These are phyloP conservation scores for Euplexia lucipara DNA, from an alignment of 2,888 invertebrate species.

Conservation along the genomic window DNA sequence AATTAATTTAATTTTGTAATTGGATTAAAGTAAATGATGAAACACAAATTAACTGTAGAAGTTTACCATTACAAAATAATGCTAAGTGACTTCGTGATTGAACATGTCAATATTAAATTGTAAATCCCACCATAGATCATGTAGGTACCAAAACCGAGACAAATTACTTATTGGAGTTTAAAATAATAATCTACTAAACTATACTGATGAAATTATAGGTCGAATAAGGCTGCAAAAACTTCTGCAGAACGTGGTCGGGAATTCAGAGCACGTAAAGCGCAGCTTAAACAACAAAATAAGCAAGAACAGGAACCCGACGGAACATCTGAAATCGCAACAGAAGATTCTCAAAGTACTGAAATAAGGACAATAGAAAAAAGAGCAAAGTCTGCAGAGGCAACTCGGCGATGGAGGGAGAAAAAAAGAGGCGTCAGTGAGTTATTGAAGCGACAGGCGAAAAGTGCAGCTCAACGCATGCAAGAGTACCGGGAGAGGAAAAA, in stretches of 20 bases:
- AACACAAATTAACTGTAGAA: too few relatives aligned
- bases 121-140: too few relatives aligned
- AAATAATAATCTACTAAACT: too few relatives aligned
- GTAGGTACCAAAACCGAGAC: too few relatives aligned
- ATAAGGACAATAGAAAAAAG: conserved; percentile 53
- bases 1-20: too few relatives aligned
- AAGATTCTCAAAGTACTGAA: conserved; percentile 29
- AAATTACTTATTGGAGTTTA: too few relatives aligned
- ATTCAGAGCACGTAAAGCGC: conserved; percentile 6
- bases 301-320: conserved; percentile 48
- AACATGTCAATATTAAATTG: too few relatives aligned
- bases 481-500: conserved; percentile 61
- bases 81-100: too few relatives aligned
- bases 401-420: conserved; percentile 58
- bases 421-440: conserved; percentile 33
- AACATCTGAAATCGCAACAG: conserved; percentile 39
- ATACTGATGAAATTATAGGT: too few relatives aligned
- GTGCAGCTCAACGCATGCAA: conserved; percentile 61
- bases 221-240: conserved; percentile 15
- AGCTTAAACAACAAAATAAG: conserved; percentile 25
- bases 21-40: too few relatives aligned
- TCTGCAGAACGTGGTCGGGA: conserved; percentile 4
- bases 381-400: conserved; percentile 56
- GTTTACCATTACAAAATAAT: too few relatives aligned
- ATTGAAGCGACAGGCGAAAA: conserved; percentile 57